Conservation (phyloP, 2,113 vertebrate species). For the Notarius quadriscutis region DNA sequence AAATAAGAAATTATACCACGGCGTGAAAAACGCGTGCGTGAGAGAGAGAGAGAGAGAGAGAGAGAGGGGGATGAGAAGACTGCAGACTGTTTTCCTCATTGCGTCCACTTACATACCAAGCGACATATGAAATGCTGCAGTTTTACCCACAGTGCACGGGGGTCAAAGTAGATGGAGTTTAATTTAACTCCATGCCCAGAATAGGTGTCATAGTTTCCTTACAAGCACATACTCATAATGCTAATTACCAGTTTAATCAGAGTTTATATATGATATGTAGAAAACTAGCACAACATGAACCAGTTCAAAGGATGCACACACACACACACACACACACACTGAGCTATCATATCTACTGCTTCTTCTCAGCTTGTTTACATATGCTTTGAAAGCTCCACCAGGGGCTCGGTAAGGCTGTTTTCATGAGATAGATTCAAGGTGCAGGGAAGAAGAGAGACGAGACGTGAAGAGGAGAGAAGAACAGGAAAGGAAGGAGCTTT, state of each 20-base stretch:
- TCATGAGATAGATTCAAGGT: conserved; percentile 41
- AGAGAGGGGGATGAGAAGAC: conserved; percentile 27
- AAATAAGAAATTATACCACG: conserved; percentile 76
- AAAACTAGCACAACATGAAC: conserved; percentile 18
- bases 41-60: conserved; percentile 42
- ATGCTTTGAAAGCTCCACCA: conserved; percentile 48
- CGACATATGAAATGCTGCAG: conserved; percentile 2
- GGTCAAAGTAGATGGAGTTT: conserved; percentile 21
- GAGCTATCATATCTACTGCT: conserved; percentile 9
- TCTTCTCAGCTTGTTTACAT: conserved; percentile 43
- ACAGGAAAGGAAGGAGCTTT: conserved; percentile 48
- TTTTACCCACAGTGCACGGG: conserved; percentile 26
- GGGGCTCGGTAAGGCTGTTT: conserved; percentile 33
- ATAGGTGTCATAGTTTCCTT: conserved; percentile 12
- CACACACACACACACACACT: conserved; percentile 10
- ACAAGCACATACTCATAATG: conserved; percentile 16
- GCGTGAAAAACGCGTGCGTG: conserved; percentile 47
- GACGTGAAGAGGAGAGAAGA: conserved; percentile 11
- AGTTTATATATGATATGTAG: neutral
- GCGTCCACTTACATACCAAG: conserved; percentile 28
- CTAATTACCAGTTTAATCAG: conserved; percentile 16
- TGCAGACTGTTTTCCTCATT: conserved; percentile 26
- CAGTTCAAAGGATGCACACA: conserved; percentile 13
- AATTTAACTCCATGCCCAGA: conserved; percentile 22
- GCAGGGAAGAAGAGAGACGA: conserved; percentile 31